phyloP scores from a whole-genome alignment of 2,797 vertebrate species.

The Rhinoraja longicauda region DNA sequence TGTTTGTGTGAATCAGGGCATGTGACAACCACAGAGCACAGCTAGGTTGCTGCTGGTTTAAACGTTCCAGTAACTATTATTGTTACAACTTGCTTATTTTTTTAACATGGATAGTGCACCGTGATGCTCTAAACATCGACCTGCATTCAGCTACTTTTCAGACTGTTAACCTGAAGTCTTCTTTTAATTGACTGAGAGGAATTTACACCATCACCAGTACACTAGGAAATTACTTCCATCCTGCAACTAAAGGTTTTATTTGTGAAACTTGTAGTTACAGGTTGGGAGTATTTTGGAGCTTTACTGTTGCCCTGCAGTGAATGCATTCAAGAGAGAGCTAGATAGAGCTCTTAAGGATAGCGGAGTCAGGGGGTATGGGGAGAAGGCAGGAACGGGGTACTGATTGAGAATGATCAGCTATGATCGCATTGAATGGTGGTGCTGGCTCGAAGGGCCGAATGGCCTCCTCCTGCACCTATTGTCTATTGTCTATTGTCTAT shows the following conservation, averaged over 20 bases:
- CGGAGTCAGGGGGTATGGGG: no score
- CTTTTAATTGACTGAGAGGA: neutral
- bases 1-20: neutral
- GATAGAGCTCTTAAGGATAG: no score
- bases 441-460: no score
- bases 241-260: no score
- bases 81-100: constrained; percentile 41
- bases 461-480: no score
- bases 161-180: neutral
- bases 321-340: no score
- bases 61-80: constrained; percentile 62
- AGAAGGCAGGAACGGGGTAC: no score
- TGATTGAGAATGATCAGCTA: no score
- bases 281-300: neutral
- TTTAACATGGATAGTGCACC: neutral
- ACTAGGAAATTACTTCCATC: neutral
- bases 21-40: constrained; percentile 48
- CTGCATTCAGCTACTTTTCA: constrained; percentile 1
- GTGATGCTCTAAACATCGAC: constrained; percentile 23
- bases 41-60: constrained; percentile 55
- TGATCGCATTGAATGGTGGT: no score
- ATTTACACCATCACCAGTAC: neutral
- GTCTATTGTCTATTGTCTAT: no score
- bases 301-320: no score
- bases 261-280: neutral